Conservation (phyloP, 2,797 vertebrate species). For the Squalus acanthias region DNA sequence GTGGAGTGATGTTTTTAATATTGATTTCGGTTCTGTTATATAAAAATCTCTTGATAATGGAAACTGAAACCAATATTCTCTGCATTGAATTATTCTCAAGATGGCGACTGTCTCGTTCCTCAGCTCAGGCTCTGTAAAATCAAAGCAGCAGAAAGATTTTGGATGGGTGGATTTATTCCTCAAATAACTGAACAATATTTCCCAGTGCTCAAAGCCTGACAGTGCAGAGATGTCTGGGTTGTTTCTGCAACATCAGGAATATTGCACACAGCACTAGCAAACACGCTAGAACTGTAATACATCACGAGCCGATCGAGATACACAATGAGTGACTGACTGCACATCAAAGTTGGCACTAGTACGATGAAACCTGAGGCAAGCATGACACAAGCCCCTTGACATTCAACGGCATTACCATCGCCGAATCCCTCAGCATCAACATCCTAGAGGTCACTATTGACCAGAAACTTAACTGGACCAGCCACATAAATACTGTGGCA, state of each 20-base stretch:
- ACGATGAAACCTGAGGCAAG: background rate
- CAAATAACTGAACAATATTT: background rate
- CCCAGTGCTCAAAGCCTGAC: background rate
- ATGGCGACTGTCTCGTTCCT: background rate
- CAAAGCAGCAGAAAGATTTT: background rate
- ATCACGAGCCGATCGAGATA: background rate
- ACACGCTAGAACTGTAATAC: background rate
- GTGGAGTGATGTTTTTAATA: background rate
- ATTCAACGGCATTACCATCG: too few species aligned
- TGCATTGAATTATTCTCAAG: background rate
- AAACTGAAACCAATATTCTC: background rate
- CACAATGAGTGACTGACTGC: background rate
- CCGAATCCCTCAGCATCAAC: too few species aligned
- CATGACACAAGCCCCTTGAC: too few species aligned
- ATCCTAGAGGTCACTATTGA: too few species aligned
- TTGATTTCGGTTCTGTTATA: background rate
- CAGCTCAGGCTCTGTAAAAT: background rate
- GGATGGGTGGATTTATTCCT: background rate
- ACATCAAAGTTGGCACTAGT: background rate
- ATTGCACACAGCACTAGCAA: too few species aligned
- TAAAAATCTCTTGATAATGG: background rate
- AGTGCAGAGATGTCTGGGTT: background rate
- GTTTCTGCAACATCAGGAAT: background rate
- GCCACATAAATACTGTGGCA: too few species aligned
- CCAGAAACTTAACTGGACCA: too few species aligned